phyloP scores from a whole-genome alignment of 1,140 invertebrate species.

The Zaprionus taronus region DNA sequence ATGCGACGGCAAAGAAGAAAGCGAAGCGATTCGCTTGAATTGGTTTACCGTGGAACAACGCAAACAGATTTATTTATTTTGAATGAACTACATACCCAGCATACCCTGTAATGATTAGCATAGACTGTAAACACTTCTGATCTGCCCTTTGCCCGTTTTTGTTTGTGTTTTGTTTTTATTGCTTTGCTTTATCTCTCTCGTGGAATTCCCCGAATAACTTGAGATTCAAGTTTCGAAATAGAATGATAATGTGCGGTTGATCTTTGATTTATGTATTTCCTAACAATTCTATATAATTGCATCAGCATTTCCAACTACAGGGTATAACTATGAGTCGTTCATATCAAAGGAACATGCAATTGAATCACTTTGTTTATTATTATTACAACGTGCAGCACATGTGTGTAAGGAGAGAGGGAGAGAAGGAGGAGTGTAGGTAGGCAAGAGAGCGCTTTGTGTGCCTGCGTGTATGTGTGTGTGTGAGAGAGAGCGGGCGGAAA shows the following conservation, averaged over 20 bases:
- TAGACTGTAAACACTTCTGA: not conserved
- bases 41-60: constrained; percentile 51
- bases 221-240: constrained; percentile 1
- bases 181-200: not conserved
- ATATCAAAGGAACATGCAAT: not conserved
- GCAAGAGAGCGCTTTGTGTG: not conserved
- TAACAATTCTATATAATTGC: constrained; percentile 1
- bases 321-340: constrained; percentile 11
- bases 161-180: constrained; percentile 3
- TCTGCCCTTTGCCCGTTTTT: not conserved
- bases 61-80: constrained; percentile 65
- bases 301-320: not conserved
- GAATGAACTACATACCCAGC: constrained; percentile 26
- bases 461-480: not conserved
- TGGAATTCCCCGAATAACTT: constrained; percentile 1
- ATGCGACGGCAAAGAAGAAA: constrained; percentile 50
- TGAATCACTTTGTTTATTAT: constrained; percentile 39
- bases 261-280: not conserved
- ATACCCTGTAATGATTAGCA: constrained; percentile 31
- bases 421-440: not conserved
- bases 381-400: constrained; percentile 30
- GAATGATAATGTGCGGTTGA: not conserved
- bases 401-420: constrained; percentile 1
- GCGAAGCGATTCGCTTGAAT: constrained; percentile 71
- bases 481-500: not conserved